Evolutionary conservation across 2,888 invertebrate genomes (phyloP).

Genomic region (Microchrysa polita): DNA sequence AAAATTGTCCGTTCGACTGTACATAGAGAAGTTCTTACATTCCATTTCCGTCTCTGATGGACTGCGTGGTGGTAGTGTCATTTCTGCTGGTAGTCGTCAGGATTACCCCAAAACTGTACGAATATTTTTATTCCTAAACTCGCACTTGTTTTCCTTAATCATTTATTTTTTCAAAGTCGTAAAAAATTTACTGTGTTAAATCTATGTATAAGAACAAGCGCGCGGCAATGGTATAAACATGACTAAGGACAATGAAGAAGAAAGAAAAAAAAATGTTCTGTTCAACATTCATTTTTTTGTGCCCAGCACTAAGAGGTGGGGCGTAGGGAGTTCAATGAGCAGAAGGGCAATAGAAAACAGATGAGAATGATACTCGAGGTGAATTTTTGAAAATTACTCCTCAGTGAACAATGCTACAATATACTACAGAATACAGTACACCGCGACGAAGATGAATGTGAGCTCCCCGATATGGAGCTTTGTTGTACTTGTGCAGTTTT

Average conservation of each 20-base stretch:
- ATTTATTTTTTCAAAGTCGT: constrained; percentile 28
- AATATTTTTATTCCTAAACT: too few relatives aligned
- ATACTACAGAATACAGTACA: too few relatives aligned
- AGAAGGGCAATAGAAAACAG: constrained; percentile 39
- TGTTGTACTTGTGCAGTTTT: not conserved
- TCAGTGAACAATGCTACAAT: not conserved
- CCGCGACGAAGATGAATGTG: constrained; percentile 38
- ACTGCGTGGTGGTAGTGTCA: too few relatives aligned
- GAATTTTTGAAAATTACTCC: constrained; percentile 33
- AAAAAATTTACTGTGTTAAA: constrained; percentile 32
- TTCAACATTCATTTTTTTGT: constrained; percentile 2
- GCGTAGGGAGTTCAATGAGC: constrained; percentile 3
- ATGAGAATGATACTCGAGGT: constrained; percentile 39
- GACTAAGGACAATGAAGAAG: not conserved
- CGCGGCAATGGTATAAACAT: not conserved
- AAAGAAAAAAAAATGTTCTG: not conserved
- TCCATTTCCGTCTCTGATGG: too few relatives aligned
- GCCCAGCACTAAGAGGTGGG: not conserved
- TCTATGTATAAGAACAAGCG: too few relatives aligned
- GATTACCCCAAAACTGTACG: not conserved
- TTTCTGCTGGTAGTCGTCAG: not conserved
- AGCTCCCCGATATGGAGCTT: not conserved
- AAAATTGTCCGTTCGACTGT: not conserved
- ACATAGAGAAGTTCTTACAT: not conserved
- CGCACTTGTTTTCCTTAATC: constrained; percentile 9